Conservation (phyloP, 2,888 invertebrate species). For the Mamestra brassicae region DNA sequence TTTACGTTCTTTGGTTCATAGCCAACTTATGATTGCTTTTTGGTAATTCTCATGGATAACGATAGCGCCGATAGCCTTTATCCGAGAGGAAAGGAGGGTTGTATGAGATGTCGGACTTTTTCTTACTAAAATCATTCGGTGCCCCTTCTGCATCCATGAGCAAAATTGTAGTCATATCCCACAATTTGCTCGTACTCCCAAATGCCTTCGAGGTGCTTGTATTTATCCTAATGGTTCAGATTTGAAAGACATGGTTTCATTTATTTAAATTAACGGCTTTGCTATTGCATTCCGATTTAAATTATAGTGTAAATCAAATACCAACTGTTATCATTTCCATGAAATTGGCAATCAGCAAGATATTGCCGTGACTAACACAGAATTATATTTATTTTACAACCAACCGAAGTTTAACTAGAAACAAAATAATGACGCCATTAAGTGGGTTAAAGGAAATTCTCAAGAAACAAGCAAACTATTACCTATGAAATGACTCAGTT, state of each 20-base stretch:
- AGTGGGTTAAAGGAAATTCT: slow-evolving; percentile 7
- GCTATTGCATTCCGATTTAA: neutral
- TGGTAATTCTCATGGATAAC: neutral
- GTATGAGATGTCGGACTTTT: neutral
- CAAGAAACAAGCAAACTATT: neutral
- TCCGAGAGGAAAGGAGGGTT: neutral
- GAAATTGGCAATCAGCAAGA: slow-evolving; percentile 23
- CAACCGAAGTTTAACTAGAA: slow-evolving; percentile 3
- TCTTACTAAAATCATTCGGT: neutral
- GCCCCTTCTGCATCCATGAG: neutral
- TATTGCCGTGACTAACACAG: slow-evolving; percentile 42
- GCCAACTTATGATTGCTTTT: neutral
- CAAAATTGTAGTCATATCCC: neutral
- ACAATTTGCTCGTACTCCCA: neutral
- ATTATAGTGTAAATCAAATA: slow-evolving; percentile 16
- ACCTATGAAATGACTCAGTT: slow-evolving; percentile 1
- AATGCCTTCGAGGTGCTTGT: neutral
- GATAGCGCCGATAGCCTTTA: neutral
- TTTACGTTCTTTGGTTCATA: too few relatives aligned
- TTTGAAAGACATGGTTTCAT: neutral
- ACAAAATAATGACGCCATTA: slow-evolving; percentile 13
- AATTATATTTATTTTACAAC: slow-evolving; percentile 18
- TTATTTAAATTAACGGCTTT: neutral
- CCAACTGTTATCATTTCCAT: slow-evolving; percentile 40
- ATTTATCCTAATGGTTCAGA: neutral